Evolutionary conservation across 2,797 vertebrate species (phyloP).

Genomic region (Accipiter fasciatus): DNA sequence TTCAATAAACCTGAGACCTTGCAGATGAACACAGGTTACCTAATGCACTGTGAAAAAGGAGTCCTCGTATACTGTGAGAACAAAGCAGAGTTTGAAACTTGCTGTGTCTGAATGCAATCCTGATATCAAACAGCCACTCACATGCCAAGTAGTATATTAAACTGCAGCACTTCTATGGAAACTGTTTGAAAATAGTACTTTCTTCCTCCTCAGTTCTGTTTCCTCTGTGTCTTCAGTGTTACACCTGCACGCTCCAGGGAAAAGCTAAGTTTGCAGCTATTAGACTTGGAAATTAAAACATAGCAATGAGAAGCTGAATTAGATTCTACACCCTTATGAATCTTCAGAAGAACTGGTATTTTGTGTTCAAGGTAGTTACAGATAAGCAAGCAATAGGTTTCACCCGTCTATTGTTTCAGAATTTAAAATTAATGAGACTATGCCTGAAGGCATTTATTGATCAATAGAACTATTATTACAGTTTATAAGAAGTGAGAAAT

Average conservation of each 20-base stretch:
- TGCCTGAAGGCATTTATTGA: neutral
- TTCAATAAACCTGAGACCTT: neutral
- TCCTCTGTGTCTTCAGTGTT: neutral
- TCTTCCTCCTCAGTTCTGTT: neutral
- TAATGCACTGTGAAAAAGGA: neutral
- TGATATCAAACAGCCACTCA: neutral
- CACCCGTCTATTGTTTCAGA: neutral
- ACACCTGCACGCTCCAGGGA: neutral
- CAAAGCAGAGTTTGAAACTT: constrained; percentile 5
- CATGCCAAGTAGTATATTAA: neutral
- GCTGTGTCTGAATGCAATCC: neutral
- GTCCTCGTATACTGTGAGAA: neutral
- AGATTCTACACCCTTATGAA: neutral
- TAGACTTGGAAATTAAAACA: constrained; percentile 5
- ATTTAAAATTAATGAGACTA: neutral
- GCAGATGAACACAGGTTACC: neutral
- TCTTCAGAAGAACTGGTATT: neutral
- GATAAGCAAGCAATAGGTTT: neutral
- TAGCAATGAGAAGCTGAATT: neutral
- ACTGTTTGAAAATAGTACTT: neutral
- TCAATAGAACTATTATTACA: neutral
- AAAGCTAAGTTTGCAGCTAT: neutral
- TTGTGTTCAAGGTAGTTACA: neutral
- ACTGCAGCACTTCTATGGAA: neutral
- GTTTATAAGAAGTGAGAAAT: neutral